A percentile compares a stretch with the other conserved stretches of the same genome.
These are phyloP conservation scores for Limnephilus rhombicus DNA, from an alignment of 2,888 invertebrate species.

Conservation along the genomic window DNA sequence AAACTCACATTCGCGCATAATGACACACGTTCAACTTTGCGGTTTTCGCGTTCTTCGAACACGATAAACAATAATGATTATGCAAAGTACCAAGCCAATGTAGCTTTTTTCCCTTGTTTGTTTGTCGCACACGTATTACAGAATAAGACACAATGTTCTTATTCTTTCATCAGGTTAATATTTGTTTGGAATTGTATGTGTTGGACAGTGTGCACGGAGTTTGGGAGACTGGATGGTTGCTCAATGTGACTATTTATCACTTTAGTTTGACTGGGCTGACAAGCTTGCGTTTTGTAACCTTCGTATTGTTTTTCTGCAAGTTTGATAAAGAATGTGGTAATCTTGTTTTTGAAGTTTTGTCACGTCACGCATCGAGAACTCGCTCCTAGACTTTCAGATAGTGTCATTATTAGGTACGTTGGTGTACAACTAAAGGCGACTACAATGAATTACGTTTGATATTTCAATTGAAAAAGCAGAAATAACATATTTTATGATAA, in stretches of 20 bases:
- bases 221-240: background rate
- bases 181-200: background rate
- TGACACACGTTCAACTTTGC: slow-evolving; percentile 26
- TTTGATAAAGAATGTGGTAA: slow-evolving; percentile 22
- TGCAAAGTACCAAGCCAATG: background rate
- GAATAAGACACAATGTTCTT: background rate
- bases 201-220: background rate
- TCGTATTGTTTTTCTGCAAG: slow-evolving; percentile 36
- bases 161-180: background rate
- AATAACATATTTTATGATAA: background rate
- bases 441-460: background rate
- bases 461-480: background rate
- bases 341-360: slow-evolving; percentile 7
- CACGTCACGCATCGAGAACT: background rate
- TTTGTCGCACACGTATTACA: background rate
- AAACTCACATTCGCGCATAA: slow-evolving; percentile 4
- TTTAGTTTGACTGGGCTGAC: slow-evolving; percentile 14
- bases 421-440: background rate
- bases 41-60: slow-evolving; percentile 25
- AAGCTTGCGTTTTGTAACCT: slow-evolving; percentile 10
- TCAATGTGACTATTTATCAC: background rate
- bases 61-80: background rate
- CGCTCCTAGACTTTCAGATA: background rate
- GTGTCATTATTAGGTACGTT: background rate
- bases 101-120: background rate